Evolutionary conservation across 2,797 vertebrate genomes (phyloP), one percentile per base, ranked within the genome.

Genomic region (Chromis chromis): DNA sequence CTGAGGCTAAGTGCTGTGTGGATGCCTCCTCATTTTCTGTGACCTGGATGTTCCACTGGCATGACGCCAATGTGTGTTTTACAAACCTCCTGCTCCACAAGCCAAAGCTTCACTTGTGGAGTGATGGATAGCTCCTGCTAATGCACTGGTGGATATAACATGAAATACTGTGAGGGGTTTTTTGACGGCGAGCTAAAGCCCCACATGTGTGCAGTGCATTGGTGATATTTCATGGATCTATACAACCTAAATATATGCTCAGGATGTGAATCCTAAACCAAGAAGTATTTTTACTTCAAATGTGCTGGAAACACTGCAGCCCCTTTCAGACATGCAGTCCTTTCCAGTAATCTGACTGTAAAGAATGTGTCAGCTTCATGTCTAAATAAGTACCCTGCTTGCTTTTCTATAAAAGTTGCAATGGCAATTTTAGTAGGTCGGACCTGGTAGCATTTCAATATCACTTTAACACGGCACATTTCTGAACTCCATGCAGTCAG

Each of bases 31-130:
- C 36, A 27, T 84, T 85, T 76, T 78, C 57, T 75, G 68, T 61
- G 80, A 88, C 84, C 50, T 76, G 67, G 72, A 84, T 78, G 79
- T 81, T 86, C 81, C 63, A 54, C 66, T 83, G 85, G 82, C 87
- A 69, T 6, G 7, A 73, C 48, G 79, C 76, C 85, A 78, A 24
- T 24, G 56, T 69, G 55, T 84, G 65, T 84, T 87, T 77, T 70
- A 73, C 72, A 76, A 86, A 81, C 33, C 54, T 59, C 31, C 13
- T 1, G 21, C 58, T 72, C 53, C 54, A 63, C 40, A 28, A 75
- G 58, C 13, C 59, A 46, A 24, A 52, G 65, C 63, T 60, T 77
- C 66, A 65, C 64, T 68, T 70, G 76, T 39, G 11, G 71, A 63
- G 46, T 78, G 82, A 88, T 70, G 53, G 72, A 89, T 75, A 42